Base-by-base conservation (phyloP, 2,888 invertebrate species). In the Cepaea hortensis region DNA sequence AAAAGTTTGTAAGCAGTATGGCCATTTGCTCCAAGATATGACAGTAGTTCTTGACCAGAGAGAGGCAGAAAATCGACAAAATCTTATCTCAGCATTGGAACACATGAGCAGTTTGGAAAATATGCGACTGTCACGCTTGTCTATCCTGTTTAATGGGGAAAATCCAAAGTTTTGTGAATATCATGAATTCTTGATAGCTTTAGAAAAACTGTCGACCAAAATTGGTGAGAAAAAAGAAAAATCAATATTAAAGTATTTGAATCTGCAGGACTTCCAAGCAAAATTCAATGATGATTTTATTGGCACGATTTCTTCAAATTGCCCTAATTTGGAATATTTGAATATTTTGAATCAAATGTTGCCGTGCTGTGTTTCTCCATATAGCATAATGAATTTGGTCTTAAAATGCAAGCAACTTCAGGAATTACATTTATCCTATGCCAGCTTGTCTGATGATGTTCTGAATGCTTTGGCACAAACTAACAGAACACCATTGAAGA, bases 121-220 rank as follows among this genome's bases (percentile, higher is more conserved):
- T 94, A 85, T 92, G 20, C 88, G 89, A 46, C 84, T 92, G 48
- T 81, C 87, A n/a, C 86, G 87, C 7, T 77, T 93, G 35, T 81
- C 81, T 7, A 84, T 93, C 15, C 76, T 65, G 2, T 93, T 92
- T 86, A 86, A 82, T 3, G 92, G 92, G 4, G 91, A 93, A 83
- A 94, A 94, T 87, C 94, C 94, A 11, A 88, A 93, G 20, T 93
- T 94, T 87, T 94, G 94, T 89, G 93, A 92, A 62, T 94, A 94
- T 4, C 88, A 89, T 48, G 94, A 94, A 88, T 94, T 94, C 88
- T 84, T 93, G 13, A 89, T 90, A n/a, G 89, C 90, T 46, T 89
- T 94, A 9, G 89, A 84, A 20, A 85, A 84, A 11, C 90, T 94
- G 35, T 93, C 94, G 88, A 89, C 89, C 13, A 87, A 87, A 9